These are phyloP conservation scores for Forbesichthys agassizii DNA, from an alignment of 2,113 vertebrate genomes.

Conservation along the genomic window DNA sequence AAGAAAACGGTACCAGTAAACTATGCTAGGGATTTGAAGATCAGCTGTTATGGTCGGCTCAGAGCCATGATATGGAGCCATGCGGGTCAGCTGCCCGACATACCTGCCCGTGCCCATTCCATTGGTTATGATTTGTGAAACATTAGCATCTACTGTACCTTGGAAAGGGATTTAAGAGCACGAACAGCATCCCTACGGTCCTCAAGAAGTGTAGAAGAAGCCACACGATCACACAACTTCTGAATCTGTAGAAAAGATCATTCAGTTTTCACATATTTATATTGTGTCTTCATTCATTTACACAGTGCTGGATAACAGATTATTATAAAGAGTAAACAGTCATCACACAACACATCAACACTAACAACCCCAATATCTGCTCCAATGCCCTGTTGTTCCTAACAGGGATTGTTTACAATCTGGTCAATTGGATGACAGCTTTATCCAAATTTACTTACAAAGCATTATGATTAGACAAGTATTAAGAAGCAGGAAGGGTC, in stretches of 20 bases:
- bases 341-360: neutral
- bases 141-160: slow-evolving; percentile 58
- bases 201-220: slow-evolving; percentile 94
- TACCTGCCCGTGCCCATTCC: neutral
- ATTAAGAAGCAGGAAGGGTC: neutral
- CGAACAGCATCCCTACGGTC: slow-evolving; percentile 95
- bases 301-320: neutral
- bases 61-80: no score
- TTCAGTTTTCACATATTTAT: neutral
- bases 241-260: slow-evolving; percentile 81
- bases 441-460: neutral
- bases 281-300: neutral
- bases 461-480: neutral
- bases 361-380: no score
- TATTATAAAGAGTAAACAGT: neutral
- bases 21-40: no score
- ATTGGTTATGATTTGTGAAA: neutral
- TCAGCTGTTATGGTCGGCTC: no score
- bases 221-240: slow-evolving; percentile 94
- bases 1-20: no score
- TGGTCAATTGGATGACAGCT: no score
- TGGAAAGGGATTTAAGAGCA: slow-evolving; percentile 92
- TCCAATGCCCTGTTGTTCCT: no score
- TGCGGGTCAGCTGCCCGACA: no score
- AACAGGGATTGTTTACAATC: no score